Base-by-base conservation (phyloP, 2,888 invertebrate genomes). In the Volucella bombylans region DNA sequence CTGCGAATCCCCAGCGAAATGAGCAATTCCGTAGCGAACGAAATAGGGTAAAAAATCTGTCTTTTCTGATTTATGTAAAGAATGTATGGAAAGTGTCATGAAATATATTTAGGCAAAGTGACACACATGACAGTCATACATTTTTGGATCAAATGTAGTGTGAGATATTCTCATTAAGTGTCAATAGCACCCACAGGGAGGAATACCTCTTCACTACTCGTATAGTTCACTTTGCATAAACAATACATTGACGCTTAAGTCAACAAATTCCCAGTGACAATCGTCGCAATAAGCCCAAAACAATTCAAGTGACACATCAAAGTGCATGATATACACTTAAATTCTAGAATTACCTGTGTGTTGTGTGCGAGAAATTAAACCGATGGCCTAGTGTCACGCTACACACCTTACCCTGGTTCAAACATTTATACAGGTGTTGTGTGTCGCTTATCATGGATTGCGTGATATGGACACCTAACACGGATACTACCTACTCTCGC, bases 251-350 rank as follows among this genome's bases (percentile, higher is more conserved):
- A 23, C 23, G 4, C 0, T 23, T 43, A 81, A 55, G 50, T 62
- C 73, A 78, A 78, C 72, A 68, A 65, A 71, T 65, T 74, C 50
- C 50, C 52, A 39, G 38, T 50, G 57, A 76, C 77, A 80, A 61
- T 77, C 76, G 77, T 77, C 81, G 64, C 85, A 76, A 52, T 71
- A 76, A 85, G 72, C 76, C 67, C 71, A 77, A 23, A 23, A 81
- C 80, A 81, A 85, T 85, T 77, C 85, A 85, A 77, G 85, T 85
- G 85, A 85, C 85, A 85, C 81, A 72, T 81, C 85, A 67, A 76
- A 77, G 80, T 85, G 81, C 85, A 81, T 85, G 77, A 85, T 85
- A 80, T 77, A 80, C 85, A 85, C 85, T 72, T 81, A 61, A 81
- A 76, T 72, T 72, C 85, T 72, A 57, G 68, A 79, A 71, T 76